Conservation (phyloP, 2,888 invertebrate species). For the Dromius quadrimaculatus region DNA sequence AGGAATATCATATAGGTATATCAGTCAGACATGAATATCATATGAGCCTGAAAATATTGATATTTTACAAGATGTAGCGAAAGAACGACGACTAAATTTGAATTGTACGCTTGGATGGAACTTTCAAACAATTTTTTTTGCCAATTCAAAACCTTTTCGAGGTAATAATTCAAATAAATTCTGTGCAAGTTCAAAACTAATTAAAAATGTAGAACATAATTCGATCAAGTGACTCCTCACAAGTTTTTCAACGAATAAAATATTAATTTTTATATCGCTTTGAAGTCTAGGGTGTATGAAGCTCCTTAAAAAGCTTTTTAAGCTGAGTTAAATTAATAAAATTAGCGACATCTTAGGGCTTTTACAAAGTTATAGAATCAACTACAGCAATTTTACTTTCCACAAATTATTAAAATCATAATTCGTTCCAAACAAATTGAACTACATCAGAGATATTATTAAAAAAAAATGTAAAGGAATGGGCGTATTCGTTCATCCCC, state of each 20-base stretch:
- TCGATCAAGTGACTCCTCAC: slow-evolving; percentile 40
- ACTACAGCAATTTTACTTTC: slow-evolving; percentile 1
- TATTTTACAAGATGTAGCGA: too few species aligned
- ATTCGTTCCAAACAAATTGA: background rate
- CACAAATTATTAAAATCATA: too few species aligned
- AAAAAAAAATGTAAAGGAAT: background rate
- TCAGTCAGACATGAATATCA: too few species aligned
- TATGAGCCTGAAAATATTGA: too few species aligned
- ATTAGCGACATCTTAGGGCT: slow-evolving; percentile 36
- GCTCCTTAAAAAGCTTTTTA: slow-evolving; percentile 51
- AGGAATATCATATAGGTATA: too few species aligned
- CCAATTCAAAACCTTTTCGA: too few species aligned
- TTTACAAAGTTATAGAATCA: slow-evolving; percentile 1
- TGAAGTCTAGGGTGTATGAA: slow-evolving; percentile 44
- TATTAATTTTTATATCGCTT: slow-evolving; percentile 51
- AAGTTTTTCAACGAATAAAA: slow-evolving; percentile 50
- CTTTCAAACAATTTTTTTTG: too few species aligned
- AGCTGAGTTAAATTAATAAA: slow-evolving; percentile 46
- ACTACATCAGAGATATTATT: background rate
- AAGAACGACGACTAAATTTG: too few species aligned
- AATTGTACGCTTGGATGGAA: too few species aligned
- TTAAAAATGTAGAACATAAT: slow-evolving; percentile 44
- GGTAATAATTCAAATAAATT: slow-evolving; percentile 34
- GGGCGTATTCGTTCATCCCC: too few species aligned
- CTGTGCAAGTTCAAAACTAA: slow-evolving; percentile 38